Evolutionary conservation across 64 coral and sea anemone species (phyloP).

Genomic region (Stichodactyla helianthus): DNA sequence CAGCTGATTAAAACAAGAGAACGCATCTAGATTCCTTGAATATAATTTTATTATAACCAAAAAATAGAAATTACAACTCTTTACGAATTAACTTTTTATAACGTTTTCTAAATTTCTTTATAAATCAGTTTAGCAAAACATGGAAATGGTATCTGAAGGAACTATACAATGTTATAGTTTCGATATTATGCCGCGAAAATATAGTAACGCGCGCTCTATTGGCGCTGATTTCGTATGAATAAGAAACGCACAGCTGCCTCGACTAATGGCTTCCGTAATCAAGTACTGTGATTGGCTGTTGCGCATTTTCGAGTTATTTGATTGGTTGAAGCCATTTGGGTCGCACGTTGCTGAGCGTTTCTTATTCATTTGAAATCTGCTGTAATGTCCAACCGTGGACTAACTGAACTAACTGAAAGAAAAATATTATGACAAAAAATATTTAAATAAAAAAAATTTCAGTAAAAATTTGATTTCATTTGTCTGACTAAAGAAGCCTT

Average conservation of each 20-base stretch:
- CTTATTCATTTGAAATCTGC: not conserved
- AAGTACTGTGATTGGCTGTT: not conserved
- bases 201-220: no score
- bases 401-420: not conserved
- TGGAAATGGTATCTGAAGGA: not conserved
- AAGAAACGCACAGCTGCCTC: no score
- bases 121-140: not conserved
- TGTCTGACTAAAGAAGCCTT: no score
- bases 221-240: no score
- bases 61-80: constrained; percentile 29
- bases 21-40: not conserved
- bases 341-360: not conserved
- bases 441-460: not conserved
- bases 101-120: constrained; percentile 8
- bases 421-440: not conserved
- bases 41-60: constrained; percentile 17
- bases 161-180: not conserved
- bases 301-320: not conserved
- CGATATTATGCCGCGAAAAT: not conserved
- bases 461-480: not conserved
- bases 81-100: constrained; percentile 20
- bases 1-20: not conserved
- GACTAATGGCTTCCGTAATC: not conserved
- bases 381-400: not conserved
- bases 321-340: not conserved